Base-by-base conservation (phyloP, 2,888 invertebrate genomes). In the Pheosia gnoma region DNA sequence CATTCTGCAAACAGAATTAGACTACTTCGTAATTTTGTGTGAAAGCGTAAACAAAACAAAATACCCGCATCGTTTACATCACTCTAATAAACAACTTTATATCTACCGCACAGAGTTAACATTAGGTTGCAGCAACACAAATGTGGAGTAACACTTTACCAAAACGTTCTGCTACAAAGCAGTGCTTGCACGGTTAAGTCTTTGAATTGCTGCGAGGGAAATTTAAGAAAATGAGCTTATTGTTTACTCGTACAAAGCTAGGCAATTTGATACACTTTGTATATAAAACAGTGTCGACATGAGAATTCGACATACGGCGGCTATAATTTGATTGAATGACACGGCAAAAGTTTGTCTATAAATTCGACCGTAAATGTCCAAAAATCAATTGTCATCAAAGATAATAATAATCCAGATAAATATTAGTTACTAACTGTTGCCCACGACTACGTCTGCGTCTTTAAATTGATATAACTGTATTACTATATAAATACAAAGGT, bases 11-110 rank as follows among this genome's bases (percentile, higher is more conserved):
- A 41, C n/a, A 4, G 13, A 49, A 49, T 51, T 8, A 9, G 51
- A 51, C 69, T 75, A 7, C 41, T 47, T 47, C 47, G 67, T 72
- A 67, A 75, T 73, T 74, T 72, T 68, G 68, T 75, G 78, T 81
- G 74, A 70, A 75, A 71, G 64, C 54, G 66, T 61, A 80, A 80
- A 75, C 68, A 77, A 80, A 79, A 78, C 74, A 76, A 71, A 70
- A 68, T 62, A 53, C 57, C 51, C 45, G 37, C 64, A 63, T 56
- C n/a, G 9, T 39, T 41, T 11, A 13, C 55, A 57, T 57, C 47
- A 58, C 58, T 59, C 55, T 37, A 57, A 47, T 36, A 43, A 39
- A 11, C 13, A 38, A 54, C 63, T 65, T 68, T 72, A 72, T 59
- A 38, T 58, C 63, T 47, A 61, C 36, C 11, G 36, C 38, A 4